phyloP scores from a whole-genome alignment of 2,888 invertebrate species.

The Mythimna pallens region DNA sequence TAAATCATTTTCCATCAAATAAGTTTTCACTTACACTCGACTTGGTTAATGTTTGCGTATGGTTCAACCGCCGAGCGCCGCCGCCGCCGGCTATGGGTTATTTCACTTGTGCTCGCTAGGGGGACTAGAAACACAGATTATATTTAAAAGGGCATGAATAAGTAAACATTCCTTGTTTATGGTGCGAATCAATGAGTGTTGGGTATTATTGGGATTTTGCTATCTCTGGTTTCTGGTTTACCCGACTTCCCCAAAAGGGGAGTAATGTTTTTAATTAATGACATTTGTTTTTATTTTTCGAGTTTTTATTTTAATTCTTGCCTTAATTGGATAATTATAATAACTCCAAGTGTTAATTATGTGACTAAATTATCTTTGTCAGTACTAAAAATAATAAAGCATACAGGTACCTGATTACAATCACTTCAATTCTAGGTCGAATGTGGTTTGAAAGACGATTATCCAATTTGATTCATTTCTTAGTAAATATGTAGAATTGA shows the following conservation, averaged over 20 bases:
- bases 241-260: not conserved
- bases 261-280: not conserved
- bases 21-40: conserved; percentile 68
- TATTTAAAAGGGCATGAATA: conserved; percentile 61
- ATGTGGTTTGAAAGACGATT: not conserved
- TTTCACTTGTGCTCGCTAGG: conserved; percentile 44
- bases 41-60: conserved; percentile 65
- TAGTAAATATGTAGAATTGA: not conserved
- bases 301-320: too few species aligned
- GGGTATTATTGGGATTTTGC: not conserved
- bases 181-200: conserved; percentile 27
- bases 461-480: not conserved
- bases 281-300: too few species aligned
- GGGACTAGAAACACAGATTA: conserved; percentile 48
- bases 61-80: conserved; percentile 48
- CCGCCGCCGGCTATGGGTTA: conserved; percentile 55
- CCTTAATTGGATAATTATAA: too few species aligned
- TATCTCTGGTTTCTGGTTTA: not conserved
- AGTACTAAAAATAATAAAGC: too few species aligned
- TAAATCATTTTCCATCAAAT: conserved; percentile 72
- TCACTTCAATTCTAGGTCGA: not conserved
- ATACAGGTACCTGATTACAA: too few species aligned
- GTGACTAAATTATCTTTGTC: too few species aligned
- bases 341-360: too few species aligned
- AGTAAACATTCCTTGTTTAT: conserved; percentile 60